A percentile compares a stretch with the other conserved stretches of the same genome.
Evolutionary conservation across 1,140 invertebrate genomes (phyloP).

Genomic region (Halyomorpha halys): DNA sequence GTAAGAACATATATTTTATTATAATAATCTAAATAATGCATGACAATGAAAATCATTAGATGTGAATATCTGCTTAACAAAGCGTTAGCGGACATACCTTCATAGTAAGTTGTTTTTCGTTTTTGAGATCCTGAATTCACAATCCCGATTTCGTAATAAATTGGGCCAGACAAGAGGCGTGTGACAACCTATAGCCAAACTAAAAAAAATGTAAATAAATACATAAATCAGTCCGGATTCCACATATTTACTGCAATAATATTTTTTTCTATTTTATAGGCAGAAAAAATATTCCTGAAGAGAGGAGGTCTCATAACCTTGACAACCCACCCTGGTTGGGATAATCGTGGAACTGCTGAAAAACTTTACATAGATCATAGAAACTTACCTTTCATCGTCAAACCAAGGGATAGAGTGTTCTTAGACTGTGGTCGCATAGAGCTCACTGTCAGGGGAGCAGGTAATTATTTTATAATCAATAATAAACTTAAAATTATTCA

Average conservation of each 20-base stretch:
- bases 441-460: constrained; percentile 48
- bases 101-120: too few relatives aligned
- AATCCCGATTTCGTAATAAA: too few relatives aligned
- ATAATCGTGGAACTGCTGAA: constrained; percentile 55
- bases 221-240: not conserved
- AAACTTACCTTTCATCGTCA: constrained; percentile 65
- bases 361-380: constrained; percentile 69
- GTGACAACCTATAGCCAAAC: too few relatives aligned
- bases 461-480: constrained; percentile 34
- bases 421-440: constrained; percentile 72
- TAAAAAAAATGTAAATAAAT: not conserved
- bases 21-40: too few relatives aligned
- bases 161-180: too few relatives aligned
- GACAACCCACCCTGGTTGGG: constrained; percentile 59
- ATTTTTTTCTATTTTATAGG: not conserved
- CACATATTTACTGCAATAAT: not conserved
- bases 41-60: too few relatives aligned
- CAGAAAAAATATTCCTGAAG: constrained; percentile 44
- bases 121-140: too few relatives aligned
- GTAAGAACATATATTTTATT: too few relatives aligned
- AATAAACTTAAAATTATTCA: too few relatives aligned
- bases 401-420: constrained; percentile 51
- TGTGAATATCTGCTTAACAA: too few relatives aligned
- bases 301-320: constrained; percentile 55
- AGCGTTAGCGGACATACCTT: too few relatives aligned